phyloP scores from a whole-genome alignment of 2,113 vertebrate species.

The Copsychus sechellarum region DNA sequence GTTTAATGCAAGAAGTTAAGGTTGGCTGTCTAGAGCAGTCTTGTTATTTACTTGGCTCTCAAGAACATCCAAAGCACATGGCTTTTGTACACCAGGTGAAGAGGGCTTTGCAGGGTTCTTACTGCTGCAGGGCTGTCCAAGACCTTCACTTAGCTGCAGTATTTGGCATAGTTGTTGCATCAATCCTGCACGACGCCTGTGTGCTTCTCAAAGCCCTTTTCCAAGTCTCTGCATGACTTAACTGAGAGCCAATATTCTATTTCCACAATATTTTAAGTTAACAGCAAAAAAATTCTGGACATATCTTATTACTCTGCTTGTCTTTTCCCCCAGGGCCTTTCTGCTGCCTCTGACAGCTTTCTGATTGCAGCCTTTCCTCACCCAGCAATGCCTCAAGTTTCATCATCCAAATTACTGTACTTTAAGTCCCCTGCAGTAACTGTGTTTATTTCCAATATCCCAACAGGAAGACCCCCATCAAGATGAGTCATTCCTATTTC shows the following conservation, averaged over 20 bases:
- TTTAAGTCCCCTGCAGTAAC: slow-evolving; percentile 61
- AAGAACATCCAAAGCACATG: not conserved
- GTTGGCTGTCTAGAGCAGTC: not conserved
- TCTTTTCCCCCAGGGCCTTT: slow-evolving; percentile 50
- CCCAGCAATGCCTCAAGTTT: slow-evolving; percentile 36
- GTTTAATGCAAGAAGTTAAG: not conserved
- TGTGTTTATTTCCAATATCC: slow-evolving; percentile 63
- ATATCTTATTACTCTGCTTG: slow-evolving; percentile 52
- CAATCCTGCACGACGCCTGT: not conserved
- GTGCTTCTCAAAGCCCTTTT: slow-evolving; percentile 20
- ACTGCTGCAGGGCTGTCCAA: not conserved
- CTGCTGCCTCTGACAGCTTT: slow-evolving; percentile 41
- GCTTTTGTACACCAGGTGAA: not conserved
- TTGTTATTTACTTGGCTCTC: not conserved
- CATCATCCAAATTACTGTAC: slow-evolving; percentile 51
- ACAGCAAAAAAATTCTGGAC: slow-evolving; percentile 49
- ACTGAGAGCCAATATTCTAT: slow-evolving; percentile 51
- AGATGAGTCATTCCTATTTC: slow-evolving; percentile 63
- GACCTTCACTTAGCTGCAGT: not conserved
- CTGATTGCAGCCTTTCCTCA: slow-evolving; percentile 36
- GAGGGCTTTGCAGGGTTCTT: not conserved
- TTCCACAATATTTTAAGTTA: slow-evolving; percentile 59
- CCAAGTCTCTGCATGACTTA: slow-evolving; percentile 42
- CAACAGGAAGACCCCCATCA: slow-evolving; percentile 63
- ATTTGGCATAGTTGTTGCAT: not conserved